Base-by-base conservation (phyloP, 1,140 invertebrate genomes). In the Lasioglossum albipes region DNA sequence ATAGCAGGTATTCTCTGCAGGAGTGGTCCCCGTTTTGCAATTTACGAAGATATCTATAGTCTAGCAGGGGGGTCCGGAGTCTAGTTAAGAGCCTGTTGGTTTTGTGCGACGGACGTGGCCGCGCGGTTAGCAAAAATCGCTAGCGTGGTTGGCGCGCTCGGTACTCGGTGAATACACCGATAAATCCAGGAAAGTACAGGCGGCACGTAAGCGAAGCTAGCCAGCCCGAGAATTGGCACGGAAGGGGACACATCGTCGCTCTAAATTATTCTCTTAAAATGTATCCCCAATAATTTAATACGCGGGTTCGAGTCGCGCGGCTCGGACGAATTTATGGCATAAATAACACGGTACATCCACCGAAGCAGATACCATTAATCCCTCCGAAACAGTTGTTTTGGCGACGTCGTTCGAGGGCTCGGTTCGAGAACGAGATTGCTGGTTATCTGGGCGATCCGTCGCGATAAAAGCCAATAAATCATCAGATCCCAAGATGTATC, bases 291-390 rank as follows among this genome's bases (percentile, higher is more conserved):
- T 74, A 74, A 79, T 79, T 79, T 79, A 79, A 79, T 79, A 79
- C 77, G 62, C 70, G 71, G 18, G 7, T 2, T 74, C 41, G 70
- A n/a, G 49, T 54, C 52, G 52, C 16, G 12, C 10, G 22, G 16
- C 41, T 27, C 12, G 61, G 77, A 74, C 77, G 77, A 79, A 79
- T 79, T 66, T 79, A 79, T 49, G 42, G 62, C 77, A 71, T 79
- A 79, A 79, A 79, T 79, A 79, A 71, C 77, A 74, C 71, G 77
- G 77, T 79, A 79, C 77, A 74, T 79, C 69, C 62, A 67, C 36
- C 61, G 57, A 42, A 45, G 62, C 62, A 74, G 77, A 54, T 73
- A 79, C 65, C 77, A 66, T 79, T 79, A 79, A 79, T 74, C 49
- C 41, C 70, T 36, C 36, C 27, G 27, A 18, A 2, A 49, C 45